Percentiles rank a stretch among this genome's conserved stretches.
Conservation (phyloP, 2,888 invertebrate genomes). For the Eulithis testata region DNA sequence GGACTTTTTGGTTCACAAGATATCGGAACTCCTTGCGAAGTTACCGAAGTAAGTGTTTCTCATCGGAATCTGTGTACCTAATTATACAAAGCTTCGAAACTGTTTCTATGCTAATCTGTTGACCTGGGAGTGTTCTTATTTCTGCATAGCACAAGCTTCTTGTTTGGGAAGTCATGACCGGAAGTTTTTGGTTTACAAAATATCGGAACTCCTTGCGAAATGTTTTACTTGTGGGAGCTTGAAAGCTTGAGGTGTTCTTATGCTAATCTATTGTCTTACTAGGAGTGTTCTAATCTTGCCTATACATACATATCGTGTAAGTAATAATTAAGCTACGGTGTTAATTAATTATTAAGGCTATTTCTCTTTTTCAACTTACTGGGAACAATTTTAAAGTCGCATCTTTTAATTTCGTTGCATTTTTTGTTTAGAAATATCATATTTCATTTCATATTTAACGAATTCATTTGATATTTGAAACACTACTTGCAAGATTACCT, state of each 20-base stretch:
- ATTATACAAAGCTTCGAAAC: neutral
- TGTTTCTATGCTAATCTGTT: neutral
- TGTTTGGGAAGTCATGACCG: conserved; percentile 81
- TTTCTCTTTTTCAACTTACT: too few species aligned
- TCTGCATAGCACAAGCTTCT: too few species aligned
- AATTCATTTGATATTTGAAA: too few species aligned
- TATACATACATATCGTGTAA: too few species aligned
- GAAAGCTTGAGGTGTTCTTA: neutral
- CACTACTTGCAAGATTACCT: too few species aligned
- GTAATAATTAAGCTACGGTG: too few species aligned
- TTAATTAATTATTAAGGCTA: too few species aligned
- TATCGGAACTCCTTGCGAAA: conserved; percentile 93
- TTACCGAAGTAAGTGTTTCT: conserved; percentile 73
- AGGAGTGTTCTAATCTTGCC: neutral
- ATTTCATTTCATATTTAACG: too few species aligned
- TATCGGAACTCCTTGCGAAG: conserved; percentile 93
- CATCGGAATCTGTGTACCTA: too few species aligned
- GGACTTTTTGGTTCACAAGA: conserved; percentile 94
- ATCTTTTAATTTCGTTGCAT: too few species aligned
- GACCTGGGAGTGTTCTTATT: neutral
- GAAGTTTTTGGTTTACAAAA: conserved; percentile 94
- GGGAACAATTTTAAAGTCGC: too few species aligned
- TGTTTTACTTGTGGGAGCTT: conserved; percentile 37
- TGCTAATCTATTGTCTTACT: neutral
- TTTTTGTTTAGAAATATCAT: too few species aligned